A percentile compares a stretch with the other conserved stretches of the same genome.
Evolutionary conservation across 2,113 vertebrate species (phyloP).

Genomic region (Dendropsophus ebraccatus): DNA sequence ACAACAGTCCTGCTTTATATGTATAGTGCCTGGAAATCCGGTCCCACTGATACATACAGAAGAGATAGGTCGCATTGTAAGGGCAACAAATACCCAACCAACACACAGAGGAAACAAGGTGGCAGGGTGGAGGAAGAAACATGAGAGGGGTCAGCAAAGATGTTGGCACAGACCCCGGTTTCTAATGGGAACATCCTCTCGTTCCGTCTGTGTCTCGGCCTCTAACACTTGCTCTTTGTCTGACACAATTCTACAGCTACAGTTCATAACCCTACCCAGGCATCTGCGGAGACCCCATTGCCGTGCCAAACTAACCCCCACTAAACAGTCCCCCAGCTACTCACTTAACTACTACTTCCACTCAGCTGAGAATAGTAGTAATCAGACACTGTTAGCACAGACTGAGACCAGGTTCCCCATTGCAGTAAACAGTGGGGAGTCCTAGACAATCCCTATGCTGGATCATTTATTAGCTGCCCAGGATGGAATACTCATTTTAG

Average conservation of each 20-base stretch:
- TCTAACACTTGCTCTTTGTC: slow-evolving; percentile 39
- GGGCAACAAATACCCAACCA: not conserved
- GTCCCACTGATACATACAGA: not conserved
- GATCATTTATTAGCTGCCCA: no score
- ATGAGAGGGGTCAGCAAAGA: slow-evolving; percentile 8
- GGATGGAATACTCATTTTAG: no score
- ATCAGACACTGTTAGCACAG: not conserved
- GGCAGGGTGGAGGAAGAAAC: not conserved
- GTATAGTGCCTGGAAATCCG: not conserved
- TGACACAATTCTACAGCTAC: slow-evolving; percentile 9
- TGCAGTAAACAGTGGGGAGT: no score
- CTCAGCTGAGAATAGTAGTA: not conserved
- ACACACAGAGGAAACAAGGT: slow-evolving; percentile 13
- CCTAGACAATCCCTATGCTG: no score
- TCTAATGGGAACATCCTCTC: slow-evolving; percentile 28
- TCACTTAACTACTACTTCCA: no score
- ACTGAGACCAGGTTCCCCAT: no score
- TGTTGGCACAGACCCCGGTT: slow-evolving; percentile 4
- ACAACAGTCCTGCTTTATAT: not conserved
- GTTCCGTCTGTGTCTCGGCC: not conserved
- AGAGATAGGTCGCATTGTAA: not conserved
- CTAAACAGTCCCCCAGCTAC: not conserved
- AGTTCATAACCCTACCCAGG: slow-evolving; percentile 15
- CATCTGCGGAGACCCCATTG: slow-evolving; percentile 23
- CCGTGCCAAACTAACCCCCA: not conserved